phyloP scores from a whole-genome alignment of 2,888 invertebrate genomes.

The Poecilus cupreus region DNA sequence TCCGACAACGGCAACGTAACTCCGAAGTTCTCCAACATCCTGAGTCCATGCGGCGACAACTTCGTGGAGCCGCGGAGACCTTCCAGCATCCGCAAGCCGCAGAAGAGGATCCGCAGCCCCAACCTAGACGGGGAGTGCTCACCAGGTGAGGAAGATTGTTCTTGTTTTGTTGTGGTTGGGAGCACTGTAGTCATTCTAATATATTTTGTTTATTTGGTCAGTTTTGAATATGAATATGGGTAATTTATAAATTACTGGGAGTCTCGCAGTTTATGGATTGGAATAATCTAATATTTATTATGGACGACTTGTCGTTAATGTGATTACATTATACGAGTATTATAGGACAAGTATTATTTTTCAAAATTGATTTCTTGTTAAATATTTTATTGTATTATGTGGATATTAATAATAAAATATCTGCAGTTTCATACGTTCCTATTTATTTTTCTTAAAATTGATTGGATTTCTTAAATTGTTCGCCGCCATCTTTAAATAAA shows the following conservation, averaged over 20 bases:
- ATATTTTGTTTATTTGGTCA: neutral
- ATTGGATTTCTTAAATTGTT: too few relatives aligned
- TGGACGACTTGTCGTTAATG: neutral
- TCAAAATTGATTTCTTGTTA: neutral
- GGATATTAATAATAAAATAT: neutral
- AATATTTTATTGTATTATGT: neutral
- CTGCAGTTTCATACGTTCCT: neutral
- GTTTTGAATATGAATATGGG: neutral
- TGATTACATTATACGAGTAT: too few relatives aligned
- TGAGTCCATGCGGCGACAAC: constrained; percentile 34
- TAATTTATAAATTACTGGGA: neutral
- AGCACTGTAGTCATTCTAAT: neutral
- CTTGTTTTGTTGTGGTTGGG: neutral
- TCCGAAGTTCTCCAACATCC: constrained; percentile 14
- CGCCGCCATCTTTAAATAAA: too few relatives aligned
- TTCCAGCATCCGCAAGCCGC: constrained; percentile 69
- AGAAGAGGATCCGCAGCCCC: constrained; percentile 70
- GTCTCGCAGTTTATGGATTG: neutral
- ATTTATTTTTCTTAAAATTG: neutral
- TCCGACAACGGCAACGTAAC: neutral
- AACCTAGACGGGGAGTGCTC: constrained; percentile 69
- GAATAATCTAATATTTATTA: neutral
- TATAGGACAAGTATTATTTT: too few relatives aligned
- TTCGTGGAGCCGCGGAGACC: constrained; percentile 62
- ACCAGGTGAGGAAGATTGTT: constrained; percentile 67